Base-by-base conservation (phyloP, 2,113 vertebrate genomes). In the Glaucidium brasilianum region DNA sequence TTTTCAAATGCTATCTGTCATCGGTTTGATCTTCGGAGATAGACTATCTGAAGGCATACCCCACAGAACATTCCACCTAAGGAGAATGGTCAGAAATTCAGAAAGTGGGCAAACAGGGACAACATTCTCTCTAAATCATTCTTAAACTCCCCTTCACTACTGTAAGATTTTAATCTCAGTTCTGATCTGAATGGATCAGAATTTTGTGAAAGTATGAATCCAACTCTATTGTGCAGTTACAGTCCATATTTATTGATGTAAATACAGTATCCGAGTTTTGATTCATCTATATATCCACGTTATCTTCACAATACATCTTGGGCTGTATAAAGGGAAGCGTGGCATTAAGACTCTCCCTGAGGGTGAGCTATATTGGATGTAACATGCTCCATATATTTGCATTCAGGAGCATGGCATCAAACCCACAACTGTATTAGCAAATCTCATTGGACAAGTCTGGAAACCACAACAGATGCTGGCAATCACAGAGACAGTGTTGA, bases 401-500 rank as follows among this genome's bases (percentile, higher is more conserved):
- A 84, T 90, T 87, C 89, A 76, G 68, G 18, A 78, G 53, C 49
- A 43, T 47, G 88, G 94, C 68, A 49, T 91, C 83, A 93, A 84
- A 95, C 71, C 94, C 87, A 92, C 81, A 85, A 80, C 85, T 77
- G 69, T 63, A 96, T 93, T 91, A 94, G 73, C 87, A 94, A 96
- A 96, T 85, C 74, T 96, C 41, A 47, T 52, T 90, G 96, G 95
- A 94, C 88, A 90, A 90, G 89, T 72, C 85, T 94, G 92, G 85
- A 97, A 95, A 96, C 60, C 95, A 92, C 78, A 94, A 53, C 78
- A 92, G 92, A 96, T 94, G 94, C 78, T 94, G 95, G 75, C 90
- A 93, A 66, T 93, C 94, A 74, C 71, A 93, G 47, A 82, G 39
- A 50, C 63, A 82, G 77, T 0, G 2, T 1, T 81, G 78, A 82